phyloP scores from a whole-genome alignment of 2,113 vertebrate genomes.

The Lonchura striata region DNA sequence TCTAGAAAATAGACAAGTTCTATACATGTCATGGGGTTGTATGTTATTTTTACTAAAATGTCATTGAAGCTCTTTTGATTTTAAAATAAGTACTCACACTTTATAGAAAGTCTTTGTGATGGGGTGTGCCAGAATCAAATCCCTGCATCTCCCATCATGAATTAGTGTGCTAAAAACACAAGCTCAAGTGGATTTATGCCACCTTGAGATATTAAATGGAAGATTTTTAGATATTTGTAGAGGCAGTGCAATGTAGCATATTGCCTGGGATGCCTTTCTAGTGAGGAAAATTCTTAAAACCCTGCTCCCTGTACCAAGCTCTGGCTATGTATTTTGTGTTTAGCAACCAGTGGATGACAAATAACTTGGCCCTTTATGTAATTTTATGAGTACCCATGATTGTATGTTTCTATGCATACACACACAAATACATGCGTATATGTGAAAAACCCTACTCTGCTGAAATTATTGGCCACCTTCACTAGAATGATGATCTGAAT shows the following conservation, averaged over 20 bases:
- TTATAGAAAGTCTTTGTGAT: not conserved
- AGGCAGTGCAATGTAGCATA: not conserved
- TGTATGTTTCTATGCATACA: not conserved
- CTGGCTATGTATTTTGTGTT: not conserved
- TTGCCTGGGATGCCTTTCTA: not conserved
- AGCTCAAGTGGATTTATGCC: not conserved
- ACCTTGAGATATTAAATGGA: not conserved
- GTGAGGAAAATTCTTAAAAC: not conserved
- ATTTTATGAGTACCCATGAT: not conserved
- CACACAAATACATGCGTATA: not conserved
- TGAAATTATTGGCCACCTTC: not conserved
- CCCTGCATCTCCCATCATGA: not conserved
- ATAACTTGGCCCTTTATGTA: not conserved
- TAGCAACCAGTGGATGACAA: not conserved
- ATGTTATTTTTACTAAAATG: not conserved
- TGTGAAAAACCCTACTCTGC: not conserved
- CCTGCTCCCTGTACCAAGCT: not conserved
- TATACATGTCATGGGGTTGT: not conserved
- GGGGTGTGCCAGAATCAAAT: not conserved
- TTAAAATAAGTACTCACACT: not conserved
- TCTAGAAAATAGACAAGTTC: not conserved
- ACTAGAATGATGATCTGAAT: not conserved
- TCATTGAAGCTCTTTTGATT: not conserved
- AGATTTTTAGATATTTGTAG: not conserved
- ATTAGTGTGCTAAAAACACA: not conserved